Conservation (phyloP, 2,113 vertebrate genomes). For the Odobenus rosmarus region DNA sequence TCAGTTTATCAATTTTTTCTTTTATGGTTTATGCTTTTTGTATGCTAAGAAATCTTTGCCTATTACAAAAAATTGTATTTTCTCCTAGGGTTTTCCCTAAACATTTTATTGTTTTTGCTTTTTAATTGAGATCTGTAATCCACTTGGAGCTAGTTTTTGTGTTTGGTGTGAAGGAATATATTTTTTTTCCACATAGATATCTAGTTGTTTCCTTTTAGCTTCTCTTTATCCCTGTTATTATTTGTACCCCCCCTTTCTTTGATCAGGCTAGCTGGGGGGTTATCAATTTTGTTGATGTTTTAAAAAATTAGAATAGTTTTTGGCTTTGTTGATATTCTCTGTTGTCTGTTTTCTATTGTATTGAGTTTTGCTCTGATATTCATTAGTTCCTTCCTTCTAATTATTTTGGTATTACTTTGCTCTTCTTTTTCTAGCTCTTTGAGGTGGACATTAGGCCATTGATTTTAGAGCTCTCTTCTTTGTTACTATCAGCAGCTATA, state of each 20-base stretch:
- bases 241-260: neutral
- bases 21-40: neutral
- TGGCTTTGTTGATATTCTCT: neutral
- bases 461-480: neutral
- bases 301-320: neutral
- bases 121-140: neutral
- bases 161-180: neutral
- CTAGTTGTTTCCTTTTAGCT: neutral
- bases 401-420: constrained; percentile 25
- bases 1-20: neutral
- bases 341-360: neutral
- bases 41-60: neutral
- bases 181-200: neutral
- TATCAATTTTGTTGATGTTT: constrained; percentile 3
- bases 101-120: neutral
- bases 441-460: neutral
- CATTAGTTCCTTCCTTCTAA: neutral
- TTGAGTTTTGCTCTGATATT: neutral
- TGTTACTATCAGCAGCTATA: neutral
- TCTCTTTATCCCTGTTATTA: neutral
- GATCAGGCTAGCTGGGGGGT: neutral
- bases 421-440: constrained; percentile 40
- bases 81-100: neutral
- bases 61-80: neutral
- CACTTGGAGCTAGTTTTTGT: constrained; percentile 5